Base-by-base conservation (phyloP, 2,113 vertebrate genomes). In the Brienomyrus brachyistius region DNA sequence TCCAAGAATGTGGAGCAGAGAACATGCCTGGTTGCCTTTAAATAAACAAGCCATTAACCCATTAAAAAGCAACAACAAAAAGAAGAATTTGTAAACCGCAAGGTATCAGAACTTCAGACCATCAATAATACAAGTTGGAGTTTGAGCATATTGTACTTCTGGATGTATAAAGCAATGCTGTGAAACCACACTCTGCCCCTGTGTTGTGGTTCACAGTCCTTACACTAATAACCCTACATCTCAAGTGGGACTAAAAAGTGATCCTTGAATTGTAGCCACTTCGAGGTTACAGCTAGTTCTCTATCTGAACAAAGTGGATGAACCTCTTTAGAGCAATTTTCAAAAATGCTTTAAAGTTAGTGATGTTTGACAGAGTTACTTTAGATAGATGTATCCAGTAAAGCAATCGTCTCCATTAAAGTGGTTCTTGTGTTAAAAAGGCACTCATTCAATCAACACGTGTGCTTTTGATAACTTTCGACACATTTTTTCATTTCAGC, bases 241-340 rank as follows among this genome's bases (percentile, higher is more conserved):
- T 40, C 74, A 43, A 80, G 35, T 40, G 74, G 31, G 74, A 40
- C 31, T 80, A 80, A 80, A 80, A 43, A 80, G 74, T 43, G 13
- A 43, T 35, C 31, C 35, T 80, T 40, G 35, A 80, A 80, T 43
- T 80, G 74, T 80, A 40, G 31, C 74, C 74, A 80, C 35, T 80
- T 80, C 35, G 40, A 43, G 74, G 35, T 80, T 40, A 80, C 13
- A 80, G 74, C 13, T 80, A 80, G 74, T 80, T 43, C 74, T 80
- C n/a, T 43, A 80, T 80, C 74, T 43, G 74, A 80, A 43, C 74
- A 80, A 80, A 80, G 74, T 80, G 74, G 74, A 80, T 80, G 35
- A 80, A 35, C 74, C 74, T 80, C 31, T 80, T 80, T 80, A 80
- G 35, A 40, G 74, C 35, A 80, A 80, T 80, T 80, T 43, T 43